Percentiles rank a stretch among this genome's conserved stretches.
These are phyloP conservation scores for Volucella inflata DNA, from an alignment of 2,888 invertebrate genomes.

Conservation along the genomic window DNA sequence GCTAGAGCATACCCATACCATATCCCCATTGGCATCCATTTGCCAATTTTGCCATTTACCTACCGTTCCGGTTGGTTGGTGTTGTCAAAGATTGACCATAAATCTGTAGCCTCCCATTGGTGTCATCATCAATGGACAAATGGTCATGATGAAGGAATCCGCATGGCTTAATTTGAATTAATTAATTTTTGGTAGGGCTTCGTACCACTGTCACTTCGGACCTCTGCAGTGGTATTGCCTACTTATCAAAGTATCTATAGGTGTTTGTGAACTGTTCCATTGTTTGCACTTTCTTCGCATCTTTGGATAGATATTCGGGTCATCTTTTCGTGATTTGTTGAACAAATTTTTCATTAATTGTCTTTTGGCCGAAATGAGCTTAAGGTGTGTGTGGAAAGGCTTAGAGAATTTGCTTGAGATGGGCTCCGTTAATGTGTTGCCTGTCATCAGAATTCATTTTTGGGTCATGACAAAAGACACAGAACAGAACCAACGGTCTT, in stretches of 20 bases:
- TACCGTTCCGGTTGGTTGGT: neutral
- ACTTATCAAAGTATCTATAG: neutral
- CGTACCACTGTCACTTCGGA: neutral
- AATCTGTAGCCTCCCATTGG: conserved; percentile 35
- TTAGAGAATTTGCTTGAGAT: neutral
- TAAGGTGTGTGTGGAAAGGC: conserved; percentile 6
- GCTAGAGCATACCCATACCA: conserved; percentile 23
- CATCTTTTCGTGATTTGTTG: conserved; percentile 51
- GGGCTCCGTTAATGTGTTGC: neutral
- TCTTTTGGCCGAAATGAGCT: neutral
- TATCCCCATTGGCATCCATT: conserved; percentile 27
- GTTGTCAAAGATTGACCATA: conserved; percentile 37
- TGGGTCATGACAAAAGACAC: conserved; percentile 42
- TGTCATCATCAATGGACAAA: conserved; percentile 34
- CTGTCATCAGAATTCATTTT: conserved; percentile 48
- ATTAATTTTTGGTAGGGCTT: conserved; percentile 38
- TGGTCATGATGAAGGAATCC: conserved; percentile 28
- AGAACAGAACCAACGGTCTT: conserved; percentile 47
- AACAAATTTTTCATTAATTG: conserved; percentile 50
- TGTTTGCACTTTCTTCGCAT: conserved; percentile 32
- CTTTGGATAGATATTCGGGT: conserved; percentile 29
- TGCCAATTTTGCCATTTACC: conserved; percentile 16
- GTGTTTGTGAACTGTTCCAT: conserved; percentile 13
- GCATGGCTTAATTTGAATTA: conserved; percentile 32
- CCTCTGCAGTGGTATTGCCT: neutral